A percentile compares a stretch with the other conserved stretches of the same genome.
These are phyloP conservation scores for Latrodectus hesperus DNA, from an alignment of 2,888 invertebrate species.

Conservation along the genomic window DNA sequence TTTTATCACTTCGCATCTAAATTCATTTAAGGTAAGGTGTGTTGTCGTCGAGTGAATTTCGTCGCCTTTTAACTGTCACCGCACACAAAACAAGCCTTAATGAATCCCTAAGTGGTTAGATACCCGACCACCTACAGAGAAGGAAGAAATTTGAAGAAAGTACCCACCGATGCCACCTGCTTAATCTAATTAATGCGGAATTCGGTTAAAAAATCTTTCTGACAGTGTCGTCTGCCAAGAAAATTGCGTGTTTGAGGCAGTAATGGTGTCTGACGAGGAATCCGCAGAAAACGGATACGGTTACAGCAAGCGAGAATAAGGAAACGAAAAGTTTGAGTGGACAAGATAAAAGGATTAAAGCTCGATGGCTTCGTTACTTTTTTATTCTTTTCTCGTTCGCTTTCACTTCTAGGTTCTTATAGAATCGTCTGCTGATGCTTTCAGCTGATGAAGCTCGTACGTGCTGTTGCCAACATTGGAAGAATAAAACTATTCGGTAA, in stretches of 20 bases:
- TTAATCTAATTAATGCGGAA: constrained; percentile 14
- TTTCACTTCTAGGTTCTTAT: background rate
- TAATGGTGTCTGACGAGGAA: constrained; percentile 7
- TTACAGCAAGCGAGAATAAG: constrained; percentile 7
- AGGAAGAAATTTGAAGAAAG: background rate
- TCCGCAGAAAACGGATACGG: constrained; percentile 4
- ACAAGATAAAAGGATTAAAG: constrained; percentile 19
- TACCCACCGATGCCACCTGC: background rate
- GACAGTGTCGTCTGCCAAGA: background rate
- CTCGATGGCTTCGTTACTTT: background rate
- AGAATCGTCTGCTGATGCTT: constrained; percentile 4
- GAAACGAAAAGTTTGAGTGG: constrained; percentile 9
- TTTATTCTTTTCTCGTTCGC: background rate
- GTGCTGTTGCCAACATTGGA: constrained; percentile 4
- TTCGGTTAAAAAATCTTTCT: background rate
- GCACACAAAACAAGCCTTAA: constrained; percentile 17
- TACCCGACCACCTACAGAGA: background rate
- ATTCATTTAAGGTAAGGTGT: constrained; percentile 14
- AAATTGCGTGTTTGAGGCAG: background rate
- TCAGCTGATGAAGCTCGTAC: background rate
- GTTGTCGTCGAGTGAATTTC: constrained; percentile 4
- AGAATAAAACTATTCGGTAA: constrained; percentile 3
- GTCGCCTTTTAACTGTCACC: constrained; percentile 21
- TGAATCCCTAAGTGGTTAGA: background rate
- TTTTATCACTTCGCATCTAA: constrained; percentile 1